phyloP scores from a whole-genome alignment of 2,888 invertebrate species.

The Choreutis nemorana region DNA sequence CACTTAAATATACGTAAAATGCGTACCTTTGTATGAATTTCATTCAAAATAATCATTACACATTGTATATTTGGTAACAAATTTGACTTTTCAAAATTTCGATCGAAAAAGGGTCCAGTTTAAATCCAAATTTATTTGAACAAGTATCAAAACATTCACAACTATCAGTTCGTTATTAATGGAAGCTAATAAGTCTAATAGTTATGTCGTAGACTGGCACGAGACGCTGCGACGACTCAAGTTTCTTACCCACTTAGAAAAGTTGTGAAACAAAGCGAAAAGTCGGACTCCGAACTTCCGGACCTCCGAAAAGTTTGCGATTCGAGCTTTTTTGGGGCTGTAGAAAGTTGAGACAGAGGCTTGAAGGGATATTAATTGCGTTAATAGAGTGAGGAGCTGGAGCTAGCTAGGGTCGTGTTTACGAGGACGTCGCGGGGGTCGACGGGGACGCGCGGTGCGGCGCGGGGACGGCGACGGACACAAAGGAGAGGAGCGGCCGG shows the following conservation, averaged over 20 bases:
- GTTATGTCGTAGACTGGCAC: conserved; percentile 28
- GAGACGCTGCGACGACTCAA: conserved; percentile 35
- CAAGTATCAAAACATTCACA: too few relatives aligned
- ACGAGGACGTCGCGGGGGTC: conserved; percentile 28
- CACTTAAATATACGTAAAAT: too few relatives aligned
- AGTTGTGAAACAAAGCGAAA: conserved; percentile 23
- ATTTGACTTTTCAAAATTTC: too few relatives aligned
- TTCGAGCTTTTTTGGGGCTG: conserved; percentile 19
- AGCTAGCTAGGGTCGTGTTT: neutral
- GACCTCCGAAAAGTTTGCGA: conserved; percentile 20
- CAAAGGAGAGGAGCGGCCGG: conserved; percentile 61
- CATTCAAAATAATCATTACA: too few relatives aligned
- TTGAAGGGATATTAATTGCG: conserved; percentile 43
- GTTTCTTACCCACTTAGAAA: conserved; percentile 31
- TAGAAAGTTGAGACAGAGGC: conserved; percentile 33
- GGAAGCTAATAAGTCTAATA: conserved; percentile 18
- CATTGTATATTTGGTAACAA: too few relatives aligned
- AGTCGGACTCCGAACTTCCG: conserved; percentile 3
- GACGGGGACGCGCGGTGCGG: conserved; percentile 22
- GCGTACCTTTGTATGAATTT: too few relatives aligned
- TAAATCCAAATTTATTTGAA: too few relatives aligned
- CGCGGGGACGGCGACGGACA: conserved; percentile 52
- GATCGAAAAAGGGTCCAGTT: too few relatives aligned
- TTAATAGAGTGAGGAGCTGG: conserved; percentile 33
- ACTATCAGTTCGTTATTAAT: too few relatives aligned